Percentiles rank a stretch among this genome's conserved stretches.
Conservation (phyloP, 2,797 vertebrate genomes). For the Sciaenops ocellatus region DNA sequence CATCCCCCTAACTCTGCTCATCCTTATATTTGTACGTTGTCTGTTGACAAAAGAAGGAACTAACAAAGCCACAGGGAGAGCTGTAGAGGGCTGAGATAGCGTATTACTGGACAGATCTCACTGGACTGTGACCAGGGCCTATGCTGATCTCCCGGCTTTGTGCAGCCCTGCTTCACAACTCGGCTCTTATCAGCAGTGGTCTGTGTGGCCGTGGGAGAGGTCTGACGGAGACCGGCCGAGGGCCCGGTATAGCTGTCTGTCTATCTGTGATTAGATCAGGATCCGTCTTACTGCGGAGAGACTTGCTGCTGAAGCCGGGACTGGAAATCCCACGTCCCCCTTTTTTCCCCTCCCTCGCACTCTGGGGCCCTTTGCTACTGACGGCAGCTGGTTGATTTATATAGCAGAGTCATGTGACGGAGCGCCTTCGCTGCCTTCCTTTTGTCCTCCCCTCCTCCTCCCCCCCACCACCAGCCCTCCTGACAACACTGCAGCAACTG, state of each 20-base stretch:
- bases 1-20: conserved; percentile 3
- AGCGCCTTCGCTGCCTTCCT: conserved; percentile 60
- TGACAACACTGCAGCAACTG: conserved; percentile 70
- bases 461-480: conserved; percentile 38
- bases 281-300: conserved; percentile 69
- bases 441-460: conserved; percentile 47
- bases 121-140: conserved; percentile 68
- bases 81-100: conserved; percentile 53
- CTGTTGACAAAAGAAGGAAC: conserved; percentile 63
- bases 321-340: conserved; percentile 57
- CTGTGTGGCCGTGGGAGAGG: conserved; percentile 78
- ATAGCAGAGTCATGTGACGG: conserved; percentile 68
- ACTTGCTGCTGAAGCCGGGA: conserved; percentile 49
- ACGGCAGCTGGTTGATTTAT: conserved; percentile 79
- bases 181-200: conserved; percentile 71
- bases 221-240: conserved; percentile 54
- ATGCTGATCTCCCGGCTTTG: conserved; percentile 72
- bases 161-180: conserved; percentile 56
- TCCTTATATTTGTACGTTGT: conserved; percentile 20
- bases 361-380: conserved; percentile 56
- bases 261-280: conserved; percentile 81
- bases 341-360: conserved; percentile 51
- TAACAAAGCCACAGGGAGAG: conserved; percentile 66
- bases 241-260: conserved; percentile 56
- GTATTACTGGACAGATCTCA: conserved; percentile 70